phyloP scores from a whole-genome alignment of 2,888 invertebrate species.

The Phaedon cochleariae region DNA sequence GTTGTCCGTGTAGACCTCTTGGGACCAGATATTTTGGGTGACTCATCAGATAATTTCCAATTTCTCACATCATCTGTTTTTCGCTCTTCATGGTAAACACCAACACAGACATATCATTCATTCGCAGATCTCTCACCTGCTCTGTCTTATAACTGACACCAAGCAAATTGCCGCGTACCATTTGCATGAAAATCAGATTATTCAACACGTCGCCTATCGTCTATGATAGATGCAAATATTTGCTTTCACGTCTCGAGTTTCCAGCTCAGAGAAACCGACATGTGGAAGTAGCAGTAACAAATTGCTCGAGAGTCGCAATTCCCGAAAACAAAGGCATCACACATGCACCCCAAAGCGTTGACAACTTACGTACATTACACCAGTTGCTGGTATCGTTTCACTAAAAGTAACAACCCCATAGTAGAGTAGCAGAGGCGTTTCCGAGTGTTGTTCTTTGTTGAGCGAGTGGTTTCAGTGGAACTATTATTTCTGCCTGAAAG shows the following conservation, averaged over 20 bases:
- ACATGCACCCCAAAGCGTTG: not conserved
- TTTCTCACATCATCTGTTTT: no score
- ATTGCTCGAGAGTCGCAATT: constrained; percentile 7
- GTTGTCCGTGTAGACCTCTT: no score
- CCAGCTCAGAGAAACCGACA: constrained; percentile 29
- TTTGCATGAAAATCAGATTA: not conserved
- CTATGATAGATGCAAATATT: constrained; percentile 29
- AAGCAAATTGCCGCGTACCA: not conserved
- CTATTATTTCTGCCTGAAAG: no score
- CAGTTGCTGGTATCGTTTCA: not conserved
- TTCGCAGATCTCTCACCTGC: not conserved
- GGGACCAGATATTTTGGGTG: no score
- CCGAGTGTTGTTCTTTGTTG: no score
- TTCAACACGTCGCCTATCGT: not conserved
- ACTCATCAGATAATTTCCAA: no score
- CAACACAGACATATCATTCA: no score
- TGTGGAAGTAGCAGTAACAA: constrained; percentile 37
- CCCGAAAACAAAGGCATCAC: not conserved
- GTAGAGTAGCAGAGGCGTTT: not conserved
- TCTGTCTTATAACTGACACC: not conserved
- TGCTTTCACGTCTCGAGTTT: constrained; percentile 23
- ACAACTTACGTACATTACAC: not conserved
- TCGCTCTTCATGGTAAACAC: no score
- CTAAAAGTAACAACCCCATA: no score
- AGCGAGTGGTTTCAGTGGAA: no score